Percentiles rank a stretch among this genome's conserved stretches.
These are phyloP conservation scores for Eulemur mongoz DNA, from an alignment of 2,797 vertebrate species.

Conservation along the genomic window DNA sequence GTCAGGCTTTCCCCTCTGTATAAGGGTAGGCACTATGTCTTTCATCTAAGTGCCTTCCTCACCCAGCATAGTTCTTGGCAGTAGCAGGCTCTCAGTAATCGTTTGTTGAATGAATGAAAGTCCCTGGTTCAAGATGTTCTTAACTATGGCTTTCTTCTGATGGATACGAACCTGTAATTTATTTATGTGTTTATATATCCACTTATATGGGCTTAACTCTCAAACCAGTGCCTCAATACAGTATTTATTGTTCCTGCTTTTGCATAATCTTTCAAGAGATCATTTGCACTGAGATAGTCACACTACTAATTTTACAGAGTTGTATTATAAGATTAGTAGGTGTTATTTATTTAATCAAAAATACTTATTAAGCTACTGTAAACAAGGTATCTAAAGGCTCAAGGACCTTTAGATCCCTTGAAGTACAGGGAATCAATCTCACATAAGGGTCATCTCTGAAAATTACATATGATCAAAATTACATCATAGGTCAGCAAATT, in stretches of 20 bases:
- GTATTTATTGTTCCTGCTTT: not conserved
- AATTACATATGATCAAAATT: not conserved
- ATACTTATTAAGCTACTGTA: not conserved
- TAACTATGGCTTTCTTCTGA: not conserved
- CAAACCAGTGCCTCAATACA: not conserved
- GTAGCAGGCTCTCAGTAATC: not conserved
- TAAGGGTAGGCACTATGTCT: not conserved
- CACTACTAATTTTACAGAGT: not conserved
- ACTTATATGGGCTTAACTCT: not conserved
- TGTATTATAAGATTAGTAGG: not conserved
- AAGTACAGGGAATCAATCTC: not conserved
- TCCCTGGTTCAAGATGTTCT: not conserved
- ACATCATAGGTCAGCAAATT: not conserved
- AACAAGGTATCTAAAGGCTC: not conserved
- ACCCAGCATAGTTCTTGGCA: not conserved
- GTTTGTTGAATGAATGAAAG: not conserved
- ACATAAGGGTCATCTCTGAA: not conserved
- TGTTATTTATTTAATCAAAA: constrained; percentile 6
- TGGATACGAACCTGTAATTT: not conserved
- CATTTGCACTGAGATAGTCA: not conserved
- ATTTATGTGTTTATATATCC: not conserved
- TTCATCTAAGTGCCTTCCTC: not conserved
- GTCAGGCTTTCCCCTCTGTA: not conserved
- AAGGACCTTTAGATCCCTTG: not conserved
- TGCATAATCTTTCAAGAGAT: not conserved